A percentile compares a stretch with the other conserved stretches of the same genome.
phyloP scores from a whole-genome alignment of 2,113 vertebrate species.

The Chinchilla lanigera region DNA sequence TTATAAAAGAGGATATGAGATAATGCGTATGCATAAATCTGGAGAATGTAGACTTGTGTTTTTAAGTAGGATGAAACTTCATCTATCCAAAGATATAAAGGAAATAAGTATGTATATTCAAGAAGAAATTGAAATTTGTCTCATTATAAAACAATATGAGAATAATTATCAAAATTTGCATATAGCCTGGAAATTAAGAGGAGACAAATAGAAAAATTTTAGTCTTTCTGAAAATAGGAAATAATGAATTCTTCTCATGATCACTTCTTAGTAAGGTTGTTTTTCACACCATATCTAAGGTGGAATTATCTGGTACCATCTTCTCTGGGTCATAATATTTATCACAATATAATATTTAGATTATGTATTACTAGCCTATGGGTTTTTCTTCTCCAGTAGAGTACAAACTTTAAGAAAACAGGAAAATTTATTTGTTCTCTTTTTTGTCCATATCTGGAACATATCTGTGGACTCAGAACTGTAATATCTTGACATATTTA shows the following conservation, averaged over 20 bases:
- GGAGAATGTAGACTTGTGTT: not conserved
- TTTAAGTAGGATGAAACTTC: not conserved
- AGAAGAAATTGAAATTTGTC: not conserved
- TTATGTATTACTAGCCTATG: not conserved
- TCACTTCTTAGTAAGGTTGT: not conserved
- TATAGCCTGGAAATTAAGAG: not conserved
- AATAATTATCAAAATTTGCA: not conserved
- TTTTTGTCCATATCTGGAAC: accelerated
- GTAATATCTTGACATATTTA: not conserved
- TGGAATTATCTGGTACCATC: not conserved
- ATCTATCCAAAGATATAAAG: not conserved
- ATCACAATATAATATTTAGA: not conserved
- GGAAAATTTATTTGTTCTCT: not conserved
- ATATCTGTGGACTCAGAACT: not conserved
- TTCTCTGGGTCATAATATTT: not conserved
- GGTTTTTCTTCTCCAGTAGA: not conserved
- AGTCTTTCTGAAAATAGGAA: not conserved
- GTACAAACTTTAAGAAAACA: not conserved
- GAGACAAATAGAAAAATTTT: not conserved
- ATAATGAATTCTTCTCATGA: not conserved
- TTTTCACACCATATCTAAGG: not conserved
- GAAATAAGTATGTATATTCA: not conserved
- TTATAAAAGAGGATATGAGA: not conserved
- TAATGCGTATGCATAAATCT: not conserved
- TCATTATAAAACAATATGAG: not conserved